Evolutionary conservation across 2,888 invertebrate species (phyloP).

Genomic region (Trachelus stipa): DNA sequence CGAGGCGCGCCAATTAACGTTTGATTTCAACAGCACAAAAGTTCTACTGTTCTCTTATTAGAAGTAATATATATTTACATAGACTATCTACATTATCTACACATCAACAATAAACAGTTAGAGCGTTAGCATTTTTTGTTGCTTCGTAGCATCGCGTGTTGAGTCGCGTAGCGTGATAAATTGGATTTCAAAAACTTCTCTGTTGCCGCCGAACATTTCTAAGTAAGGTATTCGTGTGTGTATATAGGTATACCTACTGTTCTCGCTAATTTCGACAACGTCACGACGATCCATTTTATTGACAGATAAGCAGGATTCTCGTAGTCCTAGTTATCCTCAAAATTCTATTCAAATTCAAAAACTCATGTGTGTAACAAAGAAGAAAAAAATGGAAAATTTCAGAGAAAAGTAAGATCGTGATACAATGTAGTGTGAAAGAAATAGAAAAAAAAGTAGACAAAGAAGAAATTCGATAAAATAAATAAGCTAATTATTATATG

Average conservation of each 20-base stretch:
- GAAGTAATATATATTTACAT: conserved; percentile 56
- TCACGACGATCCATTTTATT: background rate
- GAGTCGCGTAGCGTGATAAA: background rate
- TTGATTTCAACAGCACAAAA: background rate
- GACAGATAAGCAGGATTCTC: background rate
- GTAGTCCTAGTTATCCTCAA: background rate
- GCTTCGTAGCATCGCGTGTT: conserved; percentile 7
- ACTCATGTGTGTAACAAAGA: background rate
- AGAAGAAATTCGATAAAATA: background rate
- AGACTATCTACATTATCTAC: conserved; percentile 67
- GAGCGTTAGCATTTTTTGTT: conserved; percentile 14
- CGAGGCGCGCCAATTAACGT: background rate
- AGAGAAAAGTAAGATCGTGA: background rate
- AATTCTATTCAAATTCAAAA: background rate
- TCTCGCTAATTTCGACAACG: background rate
- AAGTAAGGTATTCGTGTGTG: background rate
- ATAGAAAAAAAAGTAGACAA: background rate
- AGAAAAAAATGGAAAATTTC: background rate
- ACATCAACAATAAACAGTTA: conserved; percentile 66
- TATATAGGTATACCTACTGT: background rate
- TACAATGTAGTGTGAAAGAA: background rate
- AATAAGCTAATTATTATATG: background rate
- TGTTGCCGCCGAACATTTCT: background rate
- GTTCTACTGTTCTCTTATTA: background rate
- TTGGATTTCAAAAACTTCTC: background rate